Base-by-base conservation (phyloP, 2,797 vertebrate species). In the Anableps anableps region DNA sequence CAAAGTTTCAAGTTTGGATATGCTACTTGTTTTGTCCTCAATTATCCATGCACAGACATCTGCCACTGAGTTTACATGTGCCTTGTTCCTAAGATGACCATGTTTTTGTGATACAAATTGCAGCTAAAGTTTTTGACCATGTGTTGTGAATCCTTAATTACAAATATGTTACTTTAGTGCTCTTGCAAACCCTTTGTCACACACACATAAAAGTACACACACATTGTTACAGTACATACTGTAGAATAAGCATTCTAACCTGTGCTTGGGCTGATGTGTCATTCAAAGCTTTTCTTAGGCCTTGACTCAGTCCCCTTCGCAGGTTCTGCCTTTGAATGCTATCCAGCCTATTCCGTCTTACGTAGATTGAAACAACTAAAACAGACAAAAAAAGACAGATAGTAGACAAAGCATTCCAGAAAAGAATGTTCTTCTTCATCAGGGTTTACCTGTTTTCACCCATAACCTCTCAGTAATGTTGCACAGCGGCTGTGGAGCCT, bases 281-380 rank as follows among this genome's bases (percentile, higher is more conserved):
- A 85, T 96, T 98, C 93, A 99, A 96, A 82, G 97, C 98, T 92
- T 97, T 97, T 81, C 95, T 93, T 92, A 99, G 90, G 1, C 95
- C 96, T 88, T 97, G 96, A 34, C 96, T 98, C 80, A 99, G 96
- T 79, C 97, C 98, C 89, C 89, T 97, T 58, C 96, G 95, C 55
- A 99, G 92, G 6, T 95, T 98, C 88, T 98, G 95, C 88, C 96
- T 97, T 93, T 98, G 94, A 86, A 95, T 93, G 85, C 94, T 97
- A 90, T 96, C 96, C 90, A 96, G 93, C 71, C 97, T 95, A 90
- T 96, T 95, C 85, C 97, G 97, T 90, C 97, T 97, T 21, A 97
- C 96, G 82, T 97, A 97, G 91, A 99, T 93, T 87, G 97, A 96
- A 81, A 99, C 94, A 94, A 99, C 99, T 99, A 90, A 74, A 77